Conservation (phyloP, 2,888 invertebrate genomes). For the Venustoraphidia nigricollis region DNA sequence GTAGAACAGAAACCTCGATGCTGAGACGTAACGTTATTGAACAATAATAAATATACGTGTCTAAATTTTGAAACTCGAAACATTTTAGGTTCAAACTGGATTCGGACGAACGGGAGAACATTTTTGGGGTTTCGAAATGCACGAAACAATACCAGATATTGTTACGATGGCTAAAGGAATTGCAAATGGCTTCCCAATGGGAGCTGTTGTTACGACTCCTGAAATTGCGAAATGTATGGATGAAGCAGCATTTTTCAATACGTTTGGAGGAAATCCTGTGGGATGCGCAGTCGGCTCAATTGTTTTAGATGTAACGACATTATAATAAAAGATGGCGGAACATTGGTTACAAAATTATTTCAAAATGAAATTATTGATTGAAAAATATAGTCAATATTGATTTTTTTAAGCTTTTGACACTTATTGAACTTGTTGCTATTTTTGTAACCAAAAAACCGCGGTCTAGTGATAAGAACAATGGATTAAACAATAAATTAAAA, state of each 20-base stretch:
- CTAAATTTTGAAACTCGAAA: background rate
- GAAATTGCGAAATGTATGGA: constrained; percentile 68
- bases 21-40: too few relatives aligned
- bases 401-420: too few relatives aligned
- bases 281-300: constrained; percentile 76
- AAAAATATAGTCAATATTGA: too few relatives aligned
- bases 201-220: constrained; percentile 84
- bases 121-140: constrained; percentile 93
- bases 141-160: constrained; percentile 79
- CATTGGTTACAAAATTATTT: too few relatives aligned
- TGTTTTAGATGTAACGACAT: constrained; percentile 67
- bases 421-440: too few relatives aligned
- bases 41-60: too few relatives aligned
- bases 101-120: constrained; percentile 88
- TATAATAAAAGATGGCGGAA: background rate
- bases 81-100: constrained; percentile 70
- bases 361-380: too few relatives aligned
- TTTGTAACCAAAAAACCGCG: too few relatives aligned
- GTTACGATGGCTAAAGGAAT: constrained; percentile 93
- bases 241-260: constrained; percentile 78
- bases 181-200: constrained; percentile 92
- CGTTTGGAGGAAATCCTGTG: constrained; percentile 90
- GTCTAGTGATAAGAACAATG: too few relatives aligned
- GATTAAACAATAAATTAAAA: background rate
- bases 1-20: too few relatives aligned